Conservation (phyloP, 2,888 invertebrate genomes). For the Hypercompe scribonia region DNA sequence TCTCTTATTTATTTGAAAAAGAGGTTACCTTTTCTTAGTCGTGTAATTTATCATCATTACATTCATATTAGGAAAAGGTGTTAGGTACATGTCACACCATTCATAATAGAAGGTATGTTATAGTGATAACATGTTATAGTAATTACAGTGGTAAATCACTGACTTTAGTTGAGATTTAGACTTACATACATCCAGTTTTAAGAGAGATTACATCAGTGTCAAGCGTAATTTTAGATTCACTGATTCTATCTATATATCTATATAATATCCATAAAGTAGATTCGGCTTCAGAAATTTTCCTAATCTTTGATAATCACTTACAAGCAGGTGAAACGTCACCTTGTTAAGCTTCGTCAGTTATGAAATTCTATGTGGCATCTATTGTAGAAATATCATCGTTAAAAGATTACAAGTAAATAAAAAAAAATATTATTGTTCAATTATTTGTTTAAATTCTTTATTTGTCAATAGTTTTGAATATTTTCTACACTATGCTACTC, state of each 20-base stretch:
- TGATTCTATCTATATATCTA: too few species aligned
- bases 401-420: background rate
- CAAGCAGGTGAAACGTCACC: background rate
- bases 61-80: constrained; percentile 1
- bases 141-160: too few species aligned
- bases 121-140: too few species aligned
- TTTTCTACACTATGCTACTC: background rate
- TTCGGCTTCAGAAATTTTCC: background rate
- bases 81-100: background rate
- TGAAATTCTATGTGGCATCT: too few species aligned
- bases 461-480: too few species aligned
- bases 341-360: too few species aligned
- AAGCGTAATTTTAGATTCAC: background rate
- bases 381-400: background rate
- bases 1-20: background rate
- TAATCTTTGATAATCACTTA: background rate
- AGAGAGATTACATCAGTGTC: background rate
- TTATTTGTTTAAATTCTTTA: too few species aligned
- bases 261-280: too few species aligned
- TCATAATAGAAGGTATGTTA: background rate
- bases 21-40: background rate
- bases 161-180: background rate
- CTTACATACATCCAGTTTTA: background rate
- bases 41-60: background rate
- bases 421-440: background rate